phyloP scores from a whole-genome alignment of 2,113 vertebrate species.

The Chaetodon auriga region DNA sequence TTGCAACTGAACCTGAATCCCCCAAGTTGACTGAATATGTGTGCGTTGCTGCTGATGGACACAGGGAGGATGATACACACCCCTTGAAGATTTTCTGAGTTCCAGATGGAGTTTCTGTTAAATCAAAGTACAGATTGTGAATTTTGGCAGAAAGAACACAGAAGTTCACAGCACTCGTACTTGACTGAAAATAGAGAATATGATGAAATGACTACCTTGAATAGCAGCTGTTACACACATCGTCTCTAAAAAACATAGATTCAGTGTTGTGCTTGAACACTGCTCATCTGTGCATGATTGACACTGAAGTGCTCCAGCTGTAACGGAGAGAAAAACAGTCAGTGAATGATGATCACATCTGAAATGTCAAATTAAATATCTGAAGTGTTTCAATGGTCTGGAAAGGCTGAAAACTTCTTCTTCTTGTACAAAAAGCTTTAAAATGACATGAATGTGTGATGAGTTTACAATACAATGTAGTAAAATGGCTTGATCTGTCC shows the following conservation, averaged over 20 bases:
- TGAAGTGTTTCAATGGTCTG: neutral
- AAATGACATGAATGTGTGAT: too few relatives aligned
- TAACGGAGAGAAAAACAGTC: neutral
- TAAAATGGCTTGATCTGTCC: too few relatives aligned
- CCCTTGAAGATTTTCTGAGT: neutral
- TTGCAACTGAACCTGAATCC: accelerated
- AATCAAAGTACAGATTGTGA: neutral
- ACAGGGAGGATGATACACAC: neutral
- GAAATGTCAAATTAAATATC: too few relatives aligned
- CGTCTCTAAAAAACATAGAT: neutral
- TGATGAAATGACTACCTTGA: neutral
- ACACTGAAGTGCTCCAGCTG: slow-evolving; percentile 41
- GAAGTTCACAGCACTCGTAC: too few relatives aligned
- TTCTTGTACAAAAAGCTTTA: too few relatives aligned
- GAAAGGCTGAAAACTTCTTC: neutral
- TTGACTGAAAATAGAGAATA: neutral
- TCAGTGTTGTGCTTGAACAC: accelerated
- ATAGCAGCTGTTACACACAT: slow-evolving; percentile 27
- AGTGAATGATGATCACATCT: too few relatives aligned
- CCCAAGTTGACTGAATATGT: slow-evolving; percentile 1
- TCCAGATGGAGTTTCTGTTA: neutral
- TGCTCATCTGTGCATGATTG: neutral
- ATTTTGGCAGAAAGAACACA: neutral
- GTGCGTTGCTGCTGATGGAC: neutral
- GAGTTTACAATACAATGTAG: too few relatives aligned